phyloP scores from a whole-genome alignment of 2,113 vertebrate genomes.

The Chamaea fasciata region DNA sequence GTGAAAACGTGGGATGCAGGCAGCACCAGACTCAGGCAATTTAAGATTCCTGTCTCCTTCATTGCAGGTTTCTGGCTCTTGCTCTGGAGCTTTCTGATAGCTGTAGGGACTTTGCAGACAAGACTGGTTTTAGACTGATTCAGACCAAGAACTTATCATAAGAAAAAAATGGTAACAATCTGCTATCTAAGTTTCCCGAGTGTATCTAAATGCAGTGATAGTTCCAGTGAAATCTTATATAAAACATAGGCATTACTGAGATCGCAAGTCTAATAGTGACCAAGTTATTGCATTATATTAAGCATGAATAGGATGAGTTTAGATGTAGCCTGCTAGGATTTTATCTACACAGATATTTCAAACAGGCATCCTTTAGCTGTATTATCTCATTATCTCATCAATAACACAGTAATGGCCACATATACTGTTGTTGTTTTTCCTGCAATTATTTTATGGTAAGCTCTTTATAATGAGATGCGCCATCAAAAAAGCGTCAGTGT shows the following conservation, averaged over 20 bases:
- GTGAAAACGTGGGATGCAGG: background rate
- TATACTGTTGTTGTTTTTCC: background rate
- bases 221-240: background rate
- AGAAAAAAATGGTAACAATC: background rate
- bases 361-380: background rate
- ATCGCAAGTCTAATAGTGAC: background rate
- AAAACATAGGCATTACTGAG: background rate
- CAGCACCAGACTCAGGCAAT: background rate
- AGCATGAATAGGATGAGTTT: background rate
- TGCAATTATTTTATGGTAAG: background rate
- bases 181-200: background rate
- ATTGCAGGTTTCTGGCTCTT: conserved; percentile 22
- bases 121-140: background rate
- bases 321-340: background rate
- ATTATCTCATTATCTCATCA: background rate
- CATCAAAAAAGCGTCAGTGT: background rate
- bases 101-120: background rate
- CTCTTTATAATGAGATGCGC: background rate
- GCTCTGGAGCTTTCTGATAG: background rate
- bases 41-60: background rate
- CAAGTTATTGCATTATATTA: background rate
- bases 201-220: background rate
- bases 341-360: background rate
- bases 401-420: background rate
- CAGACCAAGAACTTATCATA: background rate